These are phyloP conservation scores for Xanthia icteritia DNA, from an alignment of 2,888 invertebrate genomes.

Conservation along the genomic window DNA sequence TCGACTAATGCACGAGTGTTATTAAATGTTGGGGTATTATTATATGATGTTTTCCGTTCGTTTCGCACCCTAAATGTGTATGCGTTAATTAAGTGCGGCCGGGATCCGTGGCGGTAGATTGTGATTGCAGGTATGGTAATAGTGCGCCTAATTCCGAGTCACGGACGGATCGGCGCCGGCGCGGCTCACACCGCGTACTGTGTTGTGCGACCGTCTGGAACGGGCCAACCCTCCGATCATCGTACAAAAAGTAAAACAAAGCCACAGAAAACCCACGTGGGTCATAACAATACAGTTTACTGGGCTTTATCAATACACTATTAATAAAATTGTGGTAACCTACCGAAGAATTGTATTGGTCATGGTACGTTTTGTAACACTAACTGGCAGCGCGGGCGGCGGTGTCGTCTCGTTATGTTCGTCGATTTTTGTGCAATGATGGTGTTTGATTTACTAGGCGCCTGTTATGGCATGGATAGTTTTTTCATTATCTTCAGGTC, in stretches of 20 bases:
- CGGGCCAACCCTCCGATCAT: constrained; percentile 69
- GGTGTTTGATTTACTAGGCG: not conserved
- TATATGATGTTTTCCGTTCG: constrained; percentile 76
- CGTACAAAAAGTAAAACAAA: constrained; percentile 59
- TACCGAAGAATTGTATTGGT: constrained; percentile 37
- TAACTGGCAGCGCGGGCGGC: not conserved
- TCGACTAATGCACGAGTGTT: constrained; percentile 65
- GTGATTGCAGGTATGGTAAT: constrained; percentile 74
- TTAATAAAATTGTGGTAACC: constrained; percentile 37
- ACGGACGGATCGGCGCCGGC: constrained; percentile 77
- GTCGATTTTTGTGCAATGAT: not conserved
- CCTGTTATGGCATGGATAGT: not conserved
- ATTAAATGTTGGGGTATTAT: constrained; percentile 71
- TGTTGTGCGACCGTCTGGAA: constrained; percentile 74
- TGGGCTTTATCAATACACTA: constrained; percentile 34
- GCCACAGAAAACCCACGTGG: constrained; percentile 58
- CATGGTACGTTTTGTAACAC: constrained; percentile 28
- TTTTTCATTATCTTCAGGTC: not conserved
- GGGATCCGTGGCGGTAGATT: constrained; percentile 75
- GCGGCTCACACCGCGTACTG: constrained; percentile 67
- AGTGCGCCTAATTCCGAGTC: constrained; percentile 75
- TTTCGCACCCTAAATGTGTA: constrained; percentile 82
- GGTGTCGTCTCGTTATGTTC: constrained; percentile 3
- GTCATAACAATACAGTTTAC: constrained; percentile 44
- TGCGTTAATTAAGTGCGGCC: constrained; percentile 80